Base-by-base conservation (phyloP, 1,140 invertebrate genomes). In the Sycobia sp. region DNA sequence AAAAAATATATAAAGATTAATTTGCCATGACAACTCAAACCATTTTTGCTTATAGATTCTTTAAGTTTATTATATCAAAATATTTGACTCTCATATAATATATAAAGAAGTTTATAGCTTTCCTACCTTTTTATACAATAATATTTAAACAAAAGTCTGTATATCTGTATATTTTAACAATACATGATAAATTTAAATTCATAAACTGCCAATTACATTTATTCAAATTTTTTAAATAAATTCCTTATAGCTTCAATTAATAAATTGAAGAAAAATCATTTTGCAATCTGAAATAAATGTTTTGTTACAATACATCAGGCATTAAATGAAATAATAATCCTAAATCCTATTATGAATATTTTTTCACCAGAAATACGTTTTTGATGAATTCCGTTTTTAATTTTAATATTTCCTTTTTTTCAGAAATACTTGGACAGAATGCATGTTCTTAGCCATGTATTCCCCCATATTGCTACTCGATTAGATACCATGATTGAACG, bases 341-440 rank as follows among this genome's bases (percentile, higher is more conserved):
- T 39, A 20, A 49, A 49, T 29, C 3, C 1, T 23, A 23, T 32
- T 9, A 1, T 50, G 14, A 22, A 36, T 36, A 34, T 23, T 20
- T 51, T n/a, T n/a, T n/a, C n/a, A n/a, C n/a, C n/a, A n/a, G n/a
- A n/a, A n/a, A n/a, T n/a, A n/a, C n/a, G n/a, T n/a, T n/a, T n/a
- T n/a, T n/a, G n/a, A n/a, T n/a, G n/a, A n/a, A n/a, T n/a, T n/a
- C 3, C 7, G 8, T 20, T 36, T 36, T 51, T 38, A 23, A 49
- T 29, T 27, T 49, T 29, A 29, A 49, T 27, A 22, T 22, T 51
- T 51, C 16, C 67, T 67, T n/a, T 65, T 73, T 79, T 79, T 65
- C 76, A 78, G 76, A 78, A 66, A 72, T 74, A 71, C 67, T 70
- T 73, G 71, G 69, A 77, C 69, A 77, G 71, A 73, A 73, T 77